Evolutionary conservation across 30 jellyfish, hydroid and myxozoan species (phyloP), one percentile per base, ranked within the genome.

Genomic region (Mastigias papua): DNA sequence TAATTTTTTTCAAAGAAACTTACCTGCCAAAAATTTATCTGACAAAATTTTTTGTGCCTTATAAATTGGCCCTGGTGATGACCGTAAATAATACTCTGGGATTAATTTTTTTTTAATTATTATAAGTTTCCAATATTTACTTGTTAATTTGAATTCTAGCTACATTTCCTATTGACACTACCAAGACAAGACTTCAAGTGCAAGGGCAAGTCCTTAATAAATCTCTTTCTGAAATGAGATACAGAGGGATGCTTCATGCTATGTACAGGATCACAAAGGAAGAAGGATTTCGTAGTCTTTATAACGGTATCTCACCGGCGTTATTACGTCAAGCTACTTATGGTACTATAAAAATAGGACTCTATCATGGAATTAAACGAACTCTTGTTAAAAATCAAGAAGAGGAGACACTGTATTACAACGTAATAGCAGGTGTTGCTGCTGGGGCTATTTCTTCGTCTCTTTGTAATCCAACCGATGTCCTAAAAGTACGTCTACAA

Each of bases 161-260:
- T 13, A 95, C 99, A 19, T 95, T 90, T 73, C 99, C 99, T 10
- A 87, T 90, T 50, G 99, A 95, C 58, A 95, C 98, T 19, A 86
- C 99, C 33, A 95, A 95, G 83, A 95, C 98, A 48, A 75, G 99
- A 57, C 81, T 95, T 25, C 99, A 95, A 34, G 80, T 95, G n/a
- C 99, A 95, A 87, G 99, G 99, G 13, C 99, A 95, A 68, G 97
- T 95, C 6, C 80, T 86, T 29, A 78, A 82, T 33, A 80, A 63
- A 60, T 86, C 99, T 35, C 37, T 87, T 21, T 65, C 91, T 65
- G 89, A 95, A 60, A 28, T 95, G 60, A 73, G 88, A 33, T 95
- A 95, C 90, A 86, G 96, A 72, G 99, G 99, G 1, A 95, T 95
- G 99, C 85, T 90, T n/a, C 99, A 95, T 81, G 98, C 99, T 1